These are phyloP conservation scores for Selene dorsalis DNA, from an alignment of 2,797 vertebrate species.

Conservation along the genomic window DNA sequence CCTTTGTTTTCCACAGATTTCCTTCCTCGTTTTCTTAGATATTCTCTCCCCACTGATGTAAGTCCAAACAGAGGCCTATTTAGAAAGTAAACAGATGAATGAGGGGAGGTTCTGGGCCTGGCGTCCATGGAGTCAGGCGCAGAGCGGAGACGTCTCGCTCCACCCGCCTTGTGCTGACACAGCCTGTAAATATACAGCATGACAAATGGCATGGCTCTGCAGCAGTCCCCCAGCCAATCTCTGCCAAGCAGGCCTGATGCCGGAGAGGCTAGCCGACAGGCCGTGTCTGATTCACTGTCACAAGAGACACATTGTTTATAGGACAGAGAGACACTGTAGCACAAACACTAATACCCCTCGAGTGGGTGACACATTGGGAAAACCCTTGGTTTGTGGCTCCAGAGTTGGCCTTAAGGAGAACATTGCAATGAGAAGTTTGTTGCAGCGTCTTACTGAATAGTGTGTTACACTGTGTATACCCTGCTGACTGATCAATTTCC, in stretches of 20 bases:
- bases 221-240: constrained; percentile 75
- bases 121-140: constrained; percentile 75
- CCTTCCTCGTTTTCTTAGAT: constrained; percentile 91
- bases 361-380: constrained; percentile 78
- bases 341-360: constrained; percentile 78
- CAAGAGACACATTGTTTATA: constrained; percentile 82
- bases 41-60: constrained; percentile 88
- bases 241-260: constrained; percentile 73
- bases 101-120: constrained; percentile 81
- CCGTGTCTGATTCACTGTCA: constrained; percentile 78
- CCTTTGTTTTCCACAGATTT: constrained; percentile 89
- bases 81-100: constrained; percentile 89
- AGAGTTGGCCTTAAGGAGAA: constrained; percentile 55
- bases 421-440: constrained; percentile 41
- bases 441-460: constrained; percentile 36
- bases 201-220: constrained; percentile 80
- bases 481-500: constrained; percentile 56
- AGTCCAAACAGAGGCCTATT: constrained; percentile 89
- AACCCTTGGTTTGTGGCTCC: constrained; percentile 73
- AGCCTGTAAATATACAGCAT: constrained; percentile 84
- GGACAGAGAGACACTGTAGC: constrained; percentile 79
- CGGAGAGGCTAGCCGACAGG: constrained; percentile 73
- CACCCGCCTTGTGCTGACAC: constrained; percentile 76
- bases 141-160: constrained; percentile 78
- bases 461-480: constrained; percentile 21